Conservation (phyloP, 2,113 vertebrate genomes). For the Daboia siamensis region DNA sequence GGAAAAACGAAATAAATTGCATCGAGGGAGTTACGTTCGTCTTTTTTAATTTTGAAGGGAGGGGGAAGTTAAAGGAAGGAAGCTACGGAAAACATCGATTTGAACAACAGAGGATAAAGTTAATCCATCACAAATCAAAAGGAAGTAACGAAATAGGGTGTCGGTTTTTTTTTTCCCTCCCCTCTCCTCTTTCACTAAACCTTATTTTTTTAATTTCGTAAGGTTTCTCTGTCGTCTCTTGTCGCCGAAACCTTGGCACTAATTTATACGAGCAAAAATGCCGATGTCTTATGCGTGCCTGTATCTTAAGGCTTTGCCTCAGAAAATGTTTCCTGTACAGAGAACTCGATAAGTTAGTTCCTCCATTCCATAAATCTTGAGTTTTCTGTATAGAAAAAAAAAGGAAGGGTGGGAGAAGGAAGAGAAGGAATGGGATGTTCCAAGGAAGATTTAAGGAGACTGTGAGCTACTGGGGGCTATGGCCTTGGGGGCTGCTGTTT, state of each 20-base stretch:
- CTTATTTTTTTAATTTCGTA: slow-evolving; percentile 23
- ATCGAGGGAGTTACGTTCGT: slow-evolving; percentile 34
- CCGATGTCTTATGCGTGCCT: slow-evolving; percentile 41
- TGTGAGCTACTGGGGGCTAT: too few relatives aligned
- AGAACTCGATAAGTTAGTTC: background rate
- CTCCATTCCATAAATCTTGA: background rate
- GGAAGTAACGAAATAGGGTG: slow-evolving; percentile 54
- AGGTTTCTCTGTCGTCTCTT: slow-evolving; percentile 1
- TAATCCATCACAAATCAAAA: slow-evolving; percentile 57
- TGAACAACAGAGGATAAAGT: slow-evolving; percentile 41
- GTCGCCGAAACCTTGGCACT: slow-evolving; percentile 44
- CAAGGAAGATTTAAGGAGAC: background rate
- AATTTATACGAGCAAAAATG: slow-evolving; percentile 37
- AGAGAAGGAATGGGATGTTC: too few relatives aligned
- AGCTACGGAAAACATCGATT: slow-evolving; percentile 51
- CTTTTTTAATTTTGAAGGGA: slow-evolving; percentile 13
- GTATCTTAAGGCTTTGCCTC: background rate
- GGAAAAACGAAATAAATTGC: slow-evolving; percentile 36
- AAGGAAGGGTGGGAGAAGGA: background rate
- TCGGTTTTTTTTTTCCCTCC: slow-evolving; percentile 34
- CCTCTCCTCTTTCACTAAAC: background rate
- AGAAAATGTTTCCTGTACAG: background rate
- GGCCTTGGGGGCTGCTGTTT: background rate
- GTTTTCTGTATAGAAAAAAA: background rate
- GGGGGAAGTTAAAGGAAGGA: slow-evolving; percentile 14